phyloP scores from a whole-genome alignment of 2,888 invertebrate genomes.

The Agelastica alni region DNA sequence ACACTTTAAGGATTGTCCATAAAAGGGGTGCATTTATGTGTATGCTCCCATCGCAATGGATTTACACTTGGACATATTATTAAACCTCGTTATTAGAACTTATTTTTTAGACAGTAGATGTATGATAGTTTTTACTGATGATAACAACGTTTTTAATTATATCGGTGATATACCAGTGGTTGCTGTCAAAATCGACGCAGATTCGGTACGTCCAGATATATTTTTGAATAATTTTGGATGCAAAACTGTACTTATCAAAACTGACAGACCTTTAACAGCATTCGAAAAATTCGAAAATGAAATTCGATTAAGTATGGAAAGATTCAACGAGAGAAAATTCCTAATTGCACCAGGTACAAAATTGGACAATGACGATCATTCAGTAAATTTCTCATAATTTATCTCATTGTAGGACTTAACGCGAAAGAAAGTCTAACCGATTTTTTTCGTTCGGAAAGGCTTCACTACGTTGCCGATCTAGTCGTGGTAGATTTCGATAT shows the following conservation, averaged over 20 bases:
- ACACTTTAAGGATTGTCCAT: no score
- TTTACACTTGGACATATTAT: conserved; percentile 24
- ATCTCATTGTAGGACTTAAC: conserved; percentile 1
- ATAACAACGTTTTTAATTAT: conserved; percentile 25
- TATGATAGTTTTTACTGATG: conserved; percentile 33
- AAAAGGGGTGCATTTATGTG: no score
- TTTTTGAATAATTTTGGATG: conserved; percentile 42
- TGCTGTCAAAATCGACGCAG: conserved; percentile 20
- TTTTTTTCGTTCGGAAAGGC: conserved; percentile 33
- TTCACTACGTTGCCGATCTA: conserved; percentile 38
- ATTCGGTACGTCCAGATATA: conserved; percentile 17
- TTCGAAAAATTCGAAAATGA: conserved; percentile 37
- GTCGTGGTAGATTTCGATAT: conserved; percentile 55
- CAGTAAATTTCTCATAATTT: neutral
- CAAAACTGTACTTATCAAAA: conserved; percentile 39
- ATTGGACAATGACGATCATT: neutral
- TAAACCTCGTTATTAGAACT: conserved; percentile 28
- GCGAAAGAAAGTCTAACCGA: conserved; percentile 25
- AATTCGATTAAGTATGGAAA: conserved; percentile 32
- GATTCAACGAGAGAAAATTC: conserved; percentile 39
- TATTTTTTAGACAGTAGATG: conserved; percentile 37
- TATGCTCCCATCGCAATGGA: conserved; percentile 25
- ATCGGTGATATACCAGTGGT: conserved; percentile 21
- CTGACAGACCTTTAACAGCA: conserved; percentile 28
- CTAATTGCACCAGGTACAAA: conserved; percentile 28